These are phyloP conservation scores for Tetranychus cinnabarinus DNA, from an alignment of 1,140 invertebrate genomes.

Conservation along the genomic window DNA sequence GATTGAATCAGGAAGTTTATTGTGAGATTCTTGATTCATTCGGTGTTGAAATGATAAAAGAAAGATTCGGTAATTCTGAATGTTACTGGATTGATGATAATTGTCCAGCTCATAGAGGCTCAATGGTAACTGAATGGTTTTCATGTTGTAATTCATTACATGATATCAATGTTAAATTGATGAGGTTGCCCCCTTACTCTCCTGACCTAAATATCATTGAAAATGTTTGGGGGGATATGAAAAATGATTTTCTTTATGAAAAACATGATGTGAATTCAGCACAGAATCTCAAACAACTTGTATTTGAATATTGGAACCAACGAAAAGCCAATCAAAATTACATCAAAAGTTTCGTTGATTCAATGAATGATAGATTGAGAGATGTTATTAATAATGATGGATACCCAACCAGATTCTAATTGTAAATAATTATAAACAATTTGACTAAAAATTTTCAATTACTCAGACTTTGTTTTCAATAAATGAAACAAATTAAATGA, in stretches of 20 bases:
- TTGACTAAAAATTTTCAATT: too few species aligned
- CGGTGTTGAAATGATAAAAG: neutral
- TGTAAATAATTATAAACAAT: too few species aligned
- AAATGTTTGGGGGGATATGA: neutral
- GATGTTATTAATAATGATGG: neutral
- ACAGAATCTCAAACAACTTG: neutral
- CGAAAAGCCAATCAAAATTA: neutral
- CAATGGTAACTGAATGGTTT: neutral
- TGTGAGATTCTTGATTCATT: neutral
- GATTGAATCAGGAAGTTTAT: neutral
- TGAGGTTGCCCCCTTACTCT: neutral
- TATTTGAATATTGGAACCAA: neutral
- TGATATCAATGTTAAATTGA: neutral
- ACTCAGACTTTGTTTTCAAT: too few species aligned
- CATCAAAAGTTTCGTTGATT: neutral
- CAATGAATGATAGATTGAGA: neutral
- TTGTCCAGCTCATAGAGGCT: neutral
- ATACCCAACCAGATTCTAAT: neutral
- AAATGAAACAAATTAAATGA: too few species aligned
- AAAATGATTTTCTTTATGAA: neutral
- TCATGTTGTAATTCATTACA: neutral
- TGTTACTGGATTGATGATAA: neutral
- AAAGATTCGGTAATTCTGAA: neutral
- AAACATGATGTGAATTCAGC: too few species aligned
- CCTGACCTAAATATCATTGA: neutral